Base-by-base conservation (phyloP, 2,797 vertebrate genomes). In the Silurus lanzhouensis region DNA sequence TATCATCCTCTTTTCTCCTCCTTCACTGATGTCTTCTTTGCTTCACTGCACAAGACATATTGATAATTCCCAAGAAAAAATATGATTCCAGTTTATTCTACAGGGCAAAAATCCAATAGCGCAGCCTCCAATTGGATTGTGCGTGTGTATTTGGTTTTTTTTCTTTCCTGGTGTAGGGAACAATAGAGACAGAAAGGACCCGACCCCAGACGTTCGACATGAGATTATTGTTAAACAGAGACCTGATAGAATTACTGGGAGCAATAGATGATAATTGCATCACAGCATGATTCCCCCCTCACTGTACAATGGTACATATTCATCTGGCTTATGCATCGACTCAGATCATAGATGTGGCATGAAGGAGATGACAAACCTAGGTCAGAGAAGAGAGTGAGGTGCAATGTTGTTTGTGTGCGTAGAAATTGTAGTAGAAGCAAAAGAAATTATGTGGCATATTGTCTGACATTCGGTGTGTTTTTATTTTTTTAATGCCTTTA, bases 51-150 rank as follows among this genome's bases (percentile, higher is more conserved):
- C 94, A 94, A 97, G 97, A 98, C 96, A 96, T 98, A 99, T 98
- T 98, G 97, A 98, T 98, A 97, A 97, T 96, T 98, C 96, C 96
- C 96, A 96, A 95, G 96, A 83, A 98, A 97, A 97, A 97, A 98
- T 98, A 95, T 92, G 91, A 98, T 98, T 98, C 96, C 96, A 94
- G 96, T 97, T 96, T 97, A 98, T 98, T 98, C 94, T 97, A 97
- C 96, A 94, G 96, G 97, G 95, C 95, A 93, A 96, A 95, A 97
- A 99, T 97, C 96, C 97, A 98, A 99, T 99, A 97, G 94, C 92
- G 88, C 94, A 94, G 94, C 94, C 94, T 94, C 95, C 96, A 97
- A 98, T 97, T 97, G 93, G 94, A 99, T 99, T 98, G 96, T 94
- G 81, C 63, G 96, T 77, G 71, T 77, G 83, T 70, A 57, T 84